Evolutionary conservation across 2,888 invertebrate species (phyloP), one percentile per base, ranked within the genome.

Genomic region (Macrophya alboannulata): DNA sequence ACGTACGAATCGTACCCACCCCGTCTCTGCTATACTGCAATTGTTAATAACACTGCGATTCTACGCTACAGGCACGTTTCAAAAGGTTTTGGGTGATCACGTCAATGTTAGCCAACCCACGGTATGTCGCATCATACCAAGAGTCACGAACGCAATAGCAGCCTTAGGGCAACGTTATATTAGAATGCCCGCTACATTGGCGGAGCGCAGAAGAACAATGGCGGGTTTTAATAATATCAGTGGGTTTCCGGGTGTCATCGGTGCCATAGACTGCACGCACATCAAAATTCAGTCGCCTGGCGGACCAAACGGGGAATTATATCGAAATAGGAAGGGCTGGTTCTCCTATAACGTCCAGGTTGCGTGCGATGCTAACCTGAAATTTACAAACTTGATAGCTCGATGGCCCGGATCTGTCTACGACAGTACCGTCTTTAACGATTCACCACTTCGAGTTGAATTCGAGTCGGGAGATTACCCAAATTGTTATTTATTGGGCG

Each of bases 401-500:
- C 83, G 89, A 43, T 90, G 90, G 90, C 89, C 87, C 82, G 90
- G 90, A 25, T 88, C 87, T 5, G 84, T 87, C 10, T 59, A 79
- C 17, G 79, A 79, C n/a, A 79, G 79, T 59, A 79, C 79, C 1
- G 31, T 77, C 5, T 79, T 59, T 4, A 37, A 79, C 10, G 37
- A 79, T 79, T 79, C 77, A 31, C 43, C 48, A 12, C 4, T 79
- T 8, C 37, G 59, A 3, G 59, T 48, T 8, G 45, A 21, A 48
- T 79, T 92, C 79, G 89, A 90, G 83, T 84, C 82, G 72, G 87
- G 89, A 25, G 84, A 84, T 59, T 89, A 87, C 87, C 87, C 84
- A 10, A 86, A 90, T 84, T 82, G 87, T 65, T 83, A 91, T 43
- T 77, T 93, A n/a, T 84, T 93, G 25, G 92, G 90, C 40, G 92